Percentiles rank a stretch among this genome's conserved stretches.
Evolutionary conservation across 1,140 invertebrate species (phyloP).

Genomic region (Anastrepha ludens): DNA sequence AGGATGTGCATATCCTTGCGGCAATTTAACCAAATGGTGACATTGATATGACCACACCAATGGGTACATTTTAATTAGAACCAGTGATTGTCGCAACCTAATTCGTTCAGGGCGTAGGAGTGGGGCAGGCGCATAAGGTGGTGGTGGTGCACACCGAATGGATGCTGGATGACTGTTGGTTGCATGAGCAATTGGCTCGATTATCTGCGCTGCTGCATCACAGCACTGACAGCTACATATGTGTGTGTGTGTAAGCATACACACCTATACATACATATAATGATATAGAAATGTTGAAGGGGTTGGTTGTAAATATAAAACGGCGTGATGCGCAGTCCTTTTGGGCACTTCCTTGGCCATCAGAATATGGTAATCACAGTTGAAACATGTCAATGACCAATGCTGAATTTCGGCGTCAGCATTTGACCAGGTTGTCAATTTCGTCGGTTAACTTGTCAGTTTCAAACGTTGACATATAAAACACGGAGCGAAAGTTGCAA

Average conservation of each 20-base stretch:
- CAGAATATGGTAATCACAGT: background rate
- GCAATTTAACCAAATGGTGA: conserved; percentile 44
- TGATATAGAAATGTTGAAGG: background rate
- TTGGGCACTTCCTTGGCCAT: background rate
- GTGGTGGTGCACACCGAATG: background rate
- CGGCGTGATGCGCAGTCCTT: background rate
- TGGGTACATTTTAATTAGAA: conserved; percentile 45
- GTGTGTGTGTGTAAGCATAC: background rate
- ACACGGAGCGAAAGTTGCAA: background rate
- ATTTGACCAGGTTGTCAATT: background rate
- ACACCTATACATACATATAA: background rate
- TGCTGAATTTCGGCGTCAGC: background rate
- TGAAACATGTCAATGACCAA: background rate
- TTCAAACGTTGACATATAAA: background rate
- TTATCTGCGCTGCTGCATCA: conserved; percentile 36
- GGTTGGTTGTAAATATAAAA: background rate
- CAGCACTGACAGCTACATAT: conserved; percentile 31
- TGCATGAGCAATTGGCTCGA: conserved; percentile 40
- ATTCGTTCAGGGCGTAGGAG: background rate
- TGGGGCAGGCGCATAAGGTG: background rate
- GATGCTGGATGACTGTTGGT: background rate
- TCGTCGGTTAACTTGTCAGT: background rate
- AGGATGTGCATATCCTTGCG: conserved; percentile 7
- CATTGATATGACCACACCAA: conserved; percentile 39
- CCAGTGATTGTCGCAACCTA: conserved; percentile 26